Evolutionary conservation across 2,113 vertebrate species (phyloP).

Genomic region (Mustelus asterias): DNA sequence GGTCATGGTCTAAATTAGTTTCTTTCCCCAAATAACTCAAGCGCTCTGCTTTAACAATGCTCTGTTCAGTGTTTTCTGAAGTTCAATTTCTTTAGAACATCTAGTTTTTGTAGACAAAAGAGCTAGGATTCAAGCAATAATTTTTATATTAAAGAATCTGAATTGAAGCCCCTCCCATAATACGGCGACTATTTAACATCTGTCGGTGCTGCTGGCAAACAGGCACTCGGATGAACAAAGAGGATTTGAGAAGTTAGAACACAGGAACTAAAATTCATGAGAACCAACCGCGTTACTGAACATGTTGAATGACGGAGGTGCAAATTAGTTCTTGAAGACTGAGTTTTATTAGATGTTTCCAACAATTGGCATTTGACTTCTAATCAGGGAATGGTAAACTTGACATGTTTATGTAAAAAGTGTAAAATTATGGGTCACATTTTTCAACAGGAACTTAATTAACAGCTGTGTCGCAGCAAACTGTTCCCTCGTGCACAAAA

Average conservation of each 20-base stretch:
- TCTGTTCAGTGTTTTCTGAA: neutral
- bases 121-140: too few relatives aligned
- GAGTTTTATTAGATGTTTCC: conserved; percentile 21
- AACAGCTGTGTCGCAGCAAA: conserved; percentile 20
- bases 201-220: neutral
- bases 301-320: neutral
- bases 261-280: neutral
- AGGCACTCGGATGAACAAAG: neutral
- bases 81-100: neutral
- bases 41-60: neutral
- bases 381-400: neutral
- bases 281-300: neutral
- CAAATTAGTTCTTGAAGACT: neutral
- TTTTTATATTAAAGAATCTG: neutral
- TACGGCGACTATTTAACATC: neutral
- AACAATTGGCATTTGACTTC: conserved; percentile 5
- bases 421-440: conserved; percentile 22
- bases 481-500: neutral
- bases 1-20: neutral
- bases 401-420: conserved; percentile 14
- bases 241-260: neutral
- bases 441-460: conserved; percentile 15
- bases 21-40: neutral
- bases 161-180: neutral
- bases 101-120: neutral